These are phyloP conservation scores for Psilopsiagon aurifrons DNA, from an alignment of 2,113 vertebrate genomes.

Conservation along the genomic window DNA sequence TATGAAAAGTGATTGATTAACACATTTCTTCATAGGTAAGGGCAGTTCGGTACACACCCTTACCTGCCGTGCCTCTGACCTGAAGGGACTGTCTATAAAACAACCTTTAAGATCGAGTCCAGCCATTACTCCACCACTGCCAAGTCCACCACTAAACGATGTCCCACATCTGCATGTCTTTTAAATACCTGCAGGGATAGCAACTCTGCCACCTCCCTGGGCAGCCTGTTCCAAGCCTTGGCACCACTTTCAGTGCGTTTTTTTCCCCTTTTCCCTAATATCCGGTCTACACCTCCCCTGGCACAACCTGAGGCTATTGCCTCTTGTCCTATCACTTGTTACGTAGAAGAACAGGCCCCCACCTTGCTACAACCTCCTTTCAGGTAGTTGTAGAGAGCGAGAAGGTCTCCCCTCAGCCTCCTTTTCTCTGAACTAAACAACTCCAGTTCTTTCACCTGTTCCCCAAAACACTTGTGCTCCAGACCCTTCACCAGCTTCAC, in stretches of 20 bases:
- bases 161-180: not conserved
- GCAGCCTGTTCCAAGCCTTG: not conserved
- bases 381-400: not conserved
- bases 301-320: not conserved
- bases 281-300: not conserved
- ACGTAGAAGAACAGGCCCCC: fast-evolving
- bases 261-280: not conserved
- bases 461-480: not conserved
- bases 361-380: not conserved
- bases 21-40: not conserved
- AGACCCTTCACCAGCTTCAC: not conserved
- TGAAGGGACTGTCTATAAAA: not conserved
- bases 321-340: not conserved
- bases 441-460: not conserved
- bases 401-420: not conserved
- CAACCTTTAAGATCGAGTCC: not conserved
- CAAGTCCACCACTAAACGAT: not conserved
- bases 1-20: not conserved
- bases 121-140: not conserved
- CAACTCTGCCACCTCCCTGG: not conserved
- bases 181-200: not conserved
- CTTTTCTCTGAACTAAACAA: not conserved
- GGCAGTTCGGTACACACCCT: not conserved
- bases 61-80: not conserved
- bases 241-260: not conserved